phyloP scores from a whole-genome alignment of 2,888 invertebrate species.

The Tigriopus californicus region DNA sequence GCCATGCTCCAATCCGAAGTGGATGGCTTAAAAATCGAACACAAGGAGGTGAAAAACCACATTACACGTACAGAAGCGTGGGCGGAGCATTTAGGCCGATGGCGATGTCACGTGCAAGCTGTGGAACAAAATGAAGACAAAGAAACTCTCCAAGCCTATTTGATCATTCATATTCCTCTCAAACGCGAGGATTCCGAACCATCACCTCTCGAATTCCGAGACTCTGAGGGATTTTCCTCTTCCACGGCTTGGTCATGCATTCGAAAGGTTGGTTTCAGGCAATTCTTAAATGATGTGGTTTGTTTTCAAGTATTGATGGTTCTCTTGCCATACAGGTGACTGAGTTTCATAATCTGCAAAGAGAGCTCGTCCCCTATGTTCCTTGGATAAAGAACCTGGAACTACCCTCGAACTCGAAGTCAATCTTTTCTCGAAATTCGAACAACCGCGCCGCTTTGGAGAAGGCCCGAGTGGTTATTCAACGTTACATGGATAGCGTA shows the following conservation, averaged over 20 bases:
- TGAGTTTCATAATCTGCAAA: neutral
- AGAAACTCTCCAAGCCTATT: conserved; percentile 6
- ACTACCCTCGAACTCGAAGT: conserved; percentile 54
- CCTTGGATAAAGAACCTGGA: conserved; percentile 50
- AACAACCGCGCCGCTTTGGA: conserved; percentile 53
- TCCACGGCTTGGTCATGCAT: neutral
- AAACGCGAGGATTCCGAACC: neutral
- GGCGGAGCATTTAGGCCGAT: conserved; percentile 70
- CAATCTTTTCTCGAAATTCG: conserved; percentile 13
- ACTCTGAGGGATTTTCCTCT: neutral
- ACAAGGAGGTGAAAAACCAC: conserved; percentile 61
- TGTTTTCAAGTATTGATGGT: too few species aligned
- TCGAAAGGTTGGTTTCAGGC: neutral
- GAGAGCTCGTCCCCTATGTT: conserved; percentile 1
- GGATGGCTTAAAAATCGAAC: conserved; percentile 58
- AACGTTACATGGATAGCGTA: conserved; percentile 67
- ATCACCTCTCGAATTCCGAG: neutral
- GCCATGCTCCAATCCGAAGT: conserved; percentile 62
- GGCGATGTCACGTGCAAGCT: conserved; percentile 66
- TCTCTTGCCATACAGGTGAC: neutral
- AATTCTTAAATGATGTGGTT: too few species aligned
- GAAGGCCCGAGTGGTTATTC: conserved; percentile 59
- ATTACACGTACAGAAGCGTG: conserved; percentile 66
- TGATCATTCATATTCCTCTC: conserved; percentile 10
- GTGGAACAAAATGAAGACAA: conserved; percentile 41